Evolutionary conservation across 2,888 invertebrate species (phyloP).

Genomic region (Eumacrocentrus americanus): DNA sequence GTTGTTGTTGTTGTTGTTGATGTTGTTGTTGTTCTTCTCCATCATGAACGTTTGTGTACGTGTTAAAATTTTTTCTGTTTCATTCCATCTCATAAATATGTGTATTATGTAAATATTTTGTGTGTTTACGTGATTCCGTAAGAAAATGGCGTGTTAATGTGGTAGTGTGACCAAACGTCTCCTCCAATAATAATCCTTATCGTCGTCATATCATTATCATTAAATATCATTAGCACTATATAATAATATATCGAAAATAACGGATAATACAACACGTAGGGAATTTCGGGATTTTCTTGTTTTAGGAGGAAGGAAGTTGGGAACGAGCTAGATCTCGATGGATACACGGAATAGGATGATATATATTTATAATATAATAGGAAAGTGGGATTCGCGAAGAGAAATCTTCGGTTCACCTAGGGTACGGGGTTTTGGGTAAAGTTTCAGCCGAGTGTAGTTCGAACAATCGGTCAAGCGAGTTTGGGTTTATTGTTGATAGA

Average conservation of each 20-base stretch:
- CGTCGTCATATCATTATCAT: conserved; percentile 60
- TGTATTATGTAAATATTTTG: conserved; percentile 8
- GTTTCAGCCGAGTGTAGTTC: conserved; percentile 4
- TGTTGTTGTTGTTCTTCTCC: conserved; percentile 38
- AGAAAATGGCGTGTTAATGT: conserved; percentile 39
- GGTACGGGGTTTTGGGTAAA: not conserved
- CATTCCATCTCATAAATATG: conserved; percentile 25
- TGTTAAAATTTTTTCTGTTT: conserved; percentile 26
- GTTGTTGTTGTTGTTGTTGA: conserved; percentile 40
- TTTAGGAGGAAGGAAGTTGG: conserved; percentile 16
- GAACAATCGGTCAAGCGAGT: conserved; percentile 10
- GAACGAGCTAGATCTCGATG: conserved; percentile 9
- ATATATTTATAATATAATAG: no score
- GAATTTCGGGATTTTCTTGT: conserved; percentile 41
- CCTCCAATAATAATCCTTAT: conserved; percentile 57
- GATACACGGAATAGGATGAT: not conserved
- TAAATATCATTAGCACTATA: conserved; percentile 61
- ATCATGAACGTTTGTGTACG: conserved; percentile 31
- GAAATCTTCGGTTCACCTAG: not conserved
- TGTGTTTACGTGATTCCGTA: conserved; percentile 32
- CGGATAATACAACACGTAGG: conserved; percentile 63
- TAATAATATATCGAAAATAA: conserved; percentile 62
- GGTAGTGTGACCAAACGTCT: conserved; percentile 60
- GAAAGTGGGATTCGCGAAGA: not conserved
- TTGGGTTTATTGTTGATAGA: not conserved